A percentile compares a stretch with the other conserved stretches of the same genome.
These are phyloP conservation scores for Drosophila seguyi DNA, from an alignment of 1,140 invertebrate genomes.

Conservation along the genomic window DNA sequence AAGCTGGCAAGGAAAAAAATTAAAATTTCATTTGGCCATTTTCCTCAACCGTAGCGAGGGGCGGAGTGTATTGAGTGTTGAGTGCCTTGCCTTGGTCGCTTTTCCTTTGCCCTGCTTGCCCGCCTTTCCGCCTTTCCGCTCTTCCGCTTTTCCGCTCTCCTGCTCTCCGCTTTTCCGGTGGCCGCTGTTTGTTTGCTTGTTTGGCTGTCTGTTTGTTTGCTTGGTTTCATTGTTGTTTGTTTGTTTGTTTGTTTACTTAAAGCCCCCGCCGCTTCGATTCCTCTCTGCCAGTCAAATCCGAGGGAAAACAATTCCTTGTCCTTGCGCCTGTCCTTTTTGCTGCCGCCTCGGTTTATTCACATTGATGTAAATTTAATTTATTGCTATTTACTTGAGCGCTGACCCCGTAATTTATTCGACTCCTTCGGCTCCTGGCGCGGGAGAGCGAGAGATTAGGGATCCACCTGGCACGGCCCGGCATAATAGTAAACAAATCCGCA, in stretches of 20 bases:
- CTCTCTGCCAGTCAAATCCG: too few species aligned
- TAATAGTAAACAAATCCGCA: constrained; percentile 62
- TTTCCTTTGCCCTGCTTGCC: neutral
- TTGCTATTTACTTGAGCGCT: constrained; percentile 64
- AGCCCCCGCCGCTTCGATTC: constrained; percentile 29
- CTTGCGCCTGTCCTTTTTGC: constrained; percentile 25
- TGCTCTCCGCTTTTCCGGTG: constrained; percentile 29
- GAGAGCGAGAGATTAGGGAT: constrained; percentile 21
- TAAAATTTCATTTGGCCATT: constrained; percentile 75
- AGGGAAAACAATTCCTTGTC: constrained; percentile 68
- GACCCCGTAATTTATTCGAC: constrained; percentile 72
- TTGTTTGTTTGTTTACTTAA: constrained; percentile 71
- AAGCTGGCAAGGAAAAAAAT: constrained; percentile 41
- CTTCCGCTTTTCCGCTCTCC: neutral
- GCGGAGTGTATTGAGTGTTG: constrained; percentile 3
- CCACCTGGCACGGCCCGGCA: constrained; percentile 18
- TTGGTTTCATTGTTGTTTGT: constrained; percentile 79
- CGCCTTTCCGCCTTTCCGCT: constrained; percentile 1
- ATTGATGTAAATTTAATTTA: constrained; percentile 81
- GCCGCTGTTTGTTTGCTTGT: constrained; percentile 56
- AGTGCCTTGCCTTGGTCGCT: constrained; percentile 15
- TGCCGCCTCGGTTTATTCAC: constrained; percentile 45
- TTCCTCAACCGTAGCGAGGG: neutral
- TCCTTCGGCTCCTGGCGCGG: constrained; percentile 5
- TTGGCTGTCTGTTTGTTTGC: constrained; percentile 69